Percentiles rank a stretch among this genome's conserved stretches.
phyloP scores from a whole-genome alignment of 2,797 vertebrate species.

The Anguilla anguilla region DNA sequence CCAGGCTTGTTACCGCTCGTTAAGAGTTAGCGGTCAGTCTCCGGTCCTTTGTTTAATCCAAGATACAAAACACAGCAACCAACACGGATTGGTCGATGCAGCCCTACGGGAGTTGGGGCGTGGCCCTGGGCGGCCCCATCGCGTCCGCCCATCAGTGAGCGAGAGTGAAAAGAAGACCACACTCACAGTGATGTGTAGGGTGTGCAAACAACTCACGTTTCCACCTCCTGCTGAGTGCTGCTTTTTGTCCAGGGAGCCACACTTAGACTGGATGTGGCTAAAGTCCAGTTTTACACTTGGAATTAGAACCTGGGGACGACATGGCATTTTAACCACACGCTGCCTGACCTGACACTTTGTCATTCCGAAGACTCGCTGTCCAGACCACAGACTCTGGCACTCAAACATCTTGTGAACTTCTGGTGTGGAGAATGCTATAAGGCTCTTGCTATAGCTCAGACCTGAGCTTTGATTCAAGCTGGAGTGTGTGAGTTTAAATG shows the following conservation, averaged over 20 bases:
- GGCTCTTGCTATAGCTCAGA: neutral
- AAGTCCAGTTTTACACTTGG: conserved; percentile 75
- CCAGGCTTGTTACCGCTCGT: neutral
- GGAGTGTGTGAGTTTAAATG: neutral
- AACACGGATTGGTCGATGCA: conserved; percentile 12
- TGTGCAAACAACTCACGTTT: conserved; percentile 67
- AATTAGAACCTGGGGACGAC: conserved; percentile 68
- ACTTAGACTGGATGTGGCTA: conserved; percentile 77
- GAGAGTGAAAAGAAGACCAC: conserved; percentile 27
- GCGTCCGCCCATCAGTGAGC: conserved; percentile 20
- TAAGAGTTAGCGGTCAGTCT: too few relatives aligned
- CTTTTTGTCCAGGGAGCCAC: conserved; percentile 75
- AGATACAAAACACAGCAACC: conserved; percentile 32
- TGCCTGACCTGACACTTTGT: neutral
- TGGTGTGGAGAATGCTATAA: neutral
- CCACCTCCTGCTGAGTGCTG: conserved; percentile 70
- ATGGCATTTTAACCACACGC: conserved; percentile 34
- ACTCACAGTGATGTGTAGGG: conserved; percentile 40
- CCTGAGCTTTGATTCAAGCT: neutral
- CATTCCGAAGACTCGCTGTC: neutral
- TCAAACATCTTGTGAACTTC: neutral
- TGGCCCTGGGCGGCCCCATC: neutral
- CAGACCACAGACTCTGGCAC: neutral
- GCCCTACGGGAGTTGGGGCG: conserved; percentile 15
- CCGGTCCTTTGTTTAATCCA: neutral